Conservation (phyloP, 2,113 vertebrate species). For the Prinia subflava region DNA sequence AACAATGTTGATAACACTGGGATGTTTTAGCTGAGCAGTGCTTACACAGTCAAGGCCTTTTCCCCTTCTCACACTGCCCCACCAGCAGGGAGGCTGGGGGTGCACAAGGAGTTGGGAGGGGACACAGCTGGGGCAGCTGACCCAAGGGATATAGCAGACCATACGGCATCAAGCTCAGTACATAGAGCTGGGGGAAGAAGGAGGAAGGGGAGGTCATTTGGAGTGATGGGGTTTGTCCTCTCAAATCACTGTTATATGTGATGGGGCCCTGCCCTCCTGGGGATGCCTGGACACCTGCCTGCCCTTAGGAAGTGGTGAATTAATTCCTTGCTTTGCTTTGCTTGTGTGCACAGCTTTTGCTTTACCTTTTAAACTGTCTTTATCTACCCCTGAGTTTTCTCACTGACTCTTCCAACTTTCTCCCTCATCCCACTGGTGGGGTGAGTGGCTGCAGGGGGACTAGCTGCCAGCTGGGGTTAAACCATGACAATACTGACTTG, state of each 20-base stretch:
- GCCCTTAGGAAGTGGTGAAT: not conserved
- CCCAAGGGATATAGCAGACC: not conserved
- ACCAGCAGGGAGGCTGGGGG: not conserved
- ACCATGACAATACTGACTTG: not conserved
- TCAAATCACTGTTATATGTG: not conserved
- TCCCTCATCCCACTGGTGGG: not conserved
- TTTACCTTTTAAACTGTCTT: not conserved
- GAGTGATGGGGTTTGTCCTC: not conserved
- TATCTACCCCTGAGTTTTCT: not conserved
- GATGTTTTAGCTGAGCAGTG: not conserved
- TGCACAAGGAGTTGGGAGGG: not conserved
- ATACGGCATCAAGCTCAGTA: not conserved
- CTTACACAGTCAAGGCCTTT: not conserved
- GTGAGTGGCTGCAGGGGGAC: not conserved
- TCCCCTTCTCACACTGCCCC: not conserved
- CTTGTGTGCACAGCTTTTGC: not conserved
- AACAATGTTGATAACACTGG: not conserved
- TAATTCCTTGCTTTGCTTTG: not conserved
- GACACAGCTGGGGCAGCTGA: not conserved
- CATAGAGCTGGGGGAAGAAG: not conserved
- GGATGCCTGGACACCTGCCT: not conserved
- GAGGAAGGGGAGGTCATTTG: not conserved
- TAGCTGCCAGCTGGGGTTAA: not conserved
- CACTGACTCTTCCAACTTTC: not conserved
- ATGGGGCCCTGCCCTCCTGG: not conserved